Conservation (phyloP, 1,140 invertebrate genomes). For the Drosophila seguyi region DNA sequence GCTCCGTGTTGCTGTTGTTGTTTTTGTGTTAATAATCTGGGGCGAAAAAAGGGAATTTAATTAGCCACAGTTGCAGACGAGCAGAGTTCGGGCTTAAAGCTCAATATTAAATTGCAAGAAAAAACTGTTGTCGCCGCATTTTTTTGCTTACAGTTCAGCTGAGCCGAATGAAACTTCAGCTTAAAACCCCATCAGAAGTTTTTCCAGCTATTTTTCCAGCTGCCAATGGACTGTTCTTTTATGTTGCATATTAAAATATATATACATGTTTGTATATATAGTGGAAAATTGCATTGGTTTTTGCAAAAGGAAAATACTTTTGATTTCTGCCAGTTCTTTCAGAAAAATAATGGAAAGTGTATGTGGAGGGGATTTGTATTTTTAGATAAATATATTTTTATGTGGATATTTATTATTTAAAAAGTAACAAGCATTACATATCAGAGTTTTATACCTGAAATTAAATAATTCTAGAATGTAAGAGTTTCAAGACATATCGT, state of each 20-base stretch:
- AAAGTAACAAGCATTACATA: background rate
- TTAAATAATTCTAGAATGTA: background rate
- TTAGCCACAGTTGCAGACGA: constrained; percentile 61
- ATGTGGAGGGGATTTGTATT: background rate
- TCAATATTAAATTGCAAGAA: constrained; percentile 25
- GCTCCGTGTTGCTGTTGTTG: constrained; percentile 10
- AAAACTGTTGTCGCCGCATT: constrained; percentile 18
- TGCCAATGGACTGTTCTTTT: background rate
- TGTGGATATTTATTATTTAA: background rate
- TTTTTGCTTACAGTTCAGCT: constrained; percentile 3
- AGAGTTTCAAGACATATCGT: background rate
- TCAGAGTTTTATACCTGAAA: background rate
- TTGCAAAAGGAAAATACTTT: constrained; percentile 1
- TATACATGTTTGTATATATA: background rate
- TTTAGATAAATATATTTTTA: background rate
- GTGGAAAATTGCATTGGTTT: constrained; percentile 3
- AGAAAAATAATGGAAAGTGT: background rate
- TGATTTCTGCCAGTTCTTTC: background rate
- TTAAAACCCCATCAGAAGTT: constrained; percentile 1
- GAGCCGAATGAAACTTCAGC: constrained; percentile 13
- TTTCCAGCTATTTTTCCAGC: background rate
- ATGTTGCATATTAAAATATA: background rate
- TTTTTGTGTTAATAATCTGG: constrained; percentile 47
- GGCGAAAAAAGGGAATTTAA: constrained; percentile 56
- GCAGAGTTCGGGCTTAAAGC: constrained; percentile 34